phyloP scores from a whole-genome alignment of 1,140 invertebrate species.

The Sitophilus oryzae region DNA sequence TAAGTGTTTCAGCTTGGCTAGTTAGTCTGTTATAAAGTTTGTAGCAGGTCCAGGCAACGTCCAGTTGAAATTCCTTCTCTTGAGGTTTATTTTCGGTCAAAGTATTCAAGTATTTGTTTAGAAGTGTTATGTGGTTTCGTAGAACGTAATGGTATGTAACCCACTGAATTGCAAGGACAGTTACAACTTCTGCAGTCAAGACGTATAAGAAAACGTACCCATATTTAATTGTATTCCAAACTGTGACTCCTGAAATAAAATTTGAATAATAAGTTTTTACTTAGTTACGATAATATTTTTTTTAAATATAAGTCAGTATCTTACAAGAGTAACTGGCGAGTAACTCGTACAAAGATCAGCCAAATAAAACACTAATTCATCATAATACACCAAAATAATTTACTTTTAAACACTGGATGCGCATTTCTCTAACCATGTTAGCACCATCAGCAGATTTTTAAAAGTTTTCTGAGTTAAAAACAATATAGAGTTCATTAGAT shows the following conservation, averaged over 20 bases:
- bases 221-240: constrained; percentile 5
- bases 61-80: neutral
- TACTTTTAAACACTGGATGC: no score
- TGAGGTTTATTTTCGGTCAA: neutral
- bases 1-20: neutral
- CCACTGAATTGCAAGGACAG: constrained; percentile 1
- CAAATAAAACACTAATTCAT: no score
- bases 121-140: neutral
- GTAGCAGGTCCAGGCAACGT: neutral
- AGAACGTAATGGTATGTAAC: constrained; percentile 2
- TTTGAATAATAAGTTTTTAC: no score
- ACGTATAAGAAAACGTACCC: neutral
- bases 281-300: no score
- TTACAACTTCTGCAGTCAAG: neutral
- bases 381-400: no score
- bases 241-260: neutral
- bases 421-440: no score
- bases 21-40: constrained; percentile 9
- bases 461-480: no score
- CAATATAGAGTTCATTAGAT: no score
- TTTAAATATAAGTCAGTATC: no score
- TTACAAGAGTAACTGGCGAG: no score
- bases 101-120: constrained; percentile 11
- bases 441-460: no score
- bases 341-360: no score